Conservation (phyloP, 2,113 vertebrate genomes). For the Passerina amoena region DNA sequence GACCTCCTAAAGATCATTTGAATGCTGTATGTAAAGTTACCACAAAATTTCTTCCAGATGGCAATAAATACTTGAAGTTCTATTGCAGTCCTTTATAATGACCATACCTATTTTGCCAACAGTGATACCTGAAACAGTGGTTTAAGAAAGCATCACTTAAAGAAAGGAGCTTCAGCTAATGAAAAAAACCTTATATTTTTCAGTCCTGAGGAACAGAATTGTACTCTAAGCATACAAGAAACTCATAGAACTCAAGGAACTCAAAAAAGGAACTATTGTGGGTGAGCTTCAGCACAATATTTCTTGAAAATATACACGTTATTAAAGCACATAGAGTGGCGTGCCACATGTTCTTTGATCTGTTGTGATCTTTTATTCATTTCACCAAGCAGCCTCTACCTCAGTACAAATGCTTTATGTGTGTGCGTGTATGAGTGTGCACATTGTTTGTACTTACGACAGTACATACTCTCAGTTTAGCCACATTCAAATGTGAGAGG, state of each 20-base stretch:
- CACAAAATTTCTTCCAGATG: not conserved
- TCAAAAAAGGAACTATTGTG: not conserved
- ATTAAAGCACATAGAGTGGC: not conserved
- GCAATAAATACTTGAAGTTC: not conserved
- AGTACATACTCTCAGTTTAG: not conserved
- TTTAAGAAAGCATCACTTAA: not conserved
- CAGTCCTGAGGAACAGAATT: not conserved
- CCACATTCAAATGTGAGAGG: not conserved
- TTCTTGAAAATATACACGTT: not conserved
- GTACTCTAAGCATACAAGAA: not conserved
- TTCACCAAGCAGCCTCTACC: not conserved
- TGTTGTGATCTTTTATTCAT: not conserved
- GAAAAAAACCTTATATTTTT: not conserved
- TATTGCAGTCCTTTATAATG: not conserved
- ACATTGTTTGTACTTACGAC: not conserved
- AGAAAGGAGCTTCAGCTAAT: not conserved
- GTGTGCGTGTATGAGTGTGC: rapidly evolving
- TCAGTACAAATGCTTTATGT: not conserved
- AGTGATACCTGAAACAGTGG: not conserved
- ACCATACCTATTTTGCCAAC: not conserved
- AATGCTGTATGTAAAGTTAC: not conserved
- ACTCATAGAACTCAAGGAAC: not conserved
- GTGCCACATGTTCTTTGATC: not conserved
- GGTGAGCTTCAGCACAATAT: not conserved
- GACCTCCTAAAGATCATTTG: not conserved